These are phyloP conservation scores for Autographa gamma DNA, from an alignment of 2,888 invertebrate species.

Conservation along the genomic window DNA sequence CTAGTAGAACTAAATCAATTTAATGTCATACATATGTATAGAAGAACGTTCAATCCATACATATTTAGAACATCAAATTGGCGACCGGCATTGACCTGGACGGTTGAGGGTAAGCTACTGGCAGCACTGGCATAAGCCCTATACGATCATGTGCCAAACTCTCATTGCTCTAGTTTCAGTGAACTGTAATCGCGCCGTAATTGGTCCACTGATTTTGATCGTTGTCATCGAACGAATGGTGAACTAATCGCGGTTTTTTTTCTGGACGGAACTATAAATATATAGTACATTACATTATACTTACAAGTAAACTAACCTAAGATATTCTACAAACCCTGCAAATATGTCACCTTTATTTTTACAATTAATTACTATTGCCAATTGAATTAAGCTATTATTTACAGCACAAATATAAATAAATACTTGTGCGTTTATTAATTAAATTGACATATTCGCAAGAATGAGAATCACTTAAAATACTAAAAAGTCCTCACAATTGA, in stretches of 20 bases:
- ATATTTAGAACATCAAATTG: slow-evolving; percentile 9
- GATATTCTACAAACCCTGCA: neutral
- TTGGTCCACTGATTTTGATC: neutral
- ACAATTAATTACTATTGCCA: neutral
- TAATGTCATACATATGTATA: neutral
- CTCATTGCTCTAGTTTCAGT: slow-evolving; percentile 23
- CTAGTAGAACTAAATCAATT: neutral
- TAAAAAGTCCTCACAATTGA: too few relatives aligned
- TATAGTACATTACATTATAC: too few relatives aligned
- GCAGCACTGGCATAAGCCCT: slow-evolving; percentile 28
- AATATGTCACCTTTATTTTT: neutral
- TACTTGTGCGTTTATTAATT: neutral
- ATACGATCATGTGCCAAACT: slow-evolving; percentile 34
- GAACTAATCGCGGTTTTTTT: too few relatives aligned
- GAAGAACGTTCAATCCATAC: neutral
- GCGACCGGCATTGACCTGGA: slow-evolving; percentile 14
- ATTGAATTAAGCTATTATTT: neutral
- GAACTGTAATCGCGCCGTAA: neutral
- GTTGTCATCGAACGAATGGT: neutral
- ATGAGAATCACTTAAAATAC: neutral
- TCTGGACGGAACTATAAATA: too few relatives aligned
- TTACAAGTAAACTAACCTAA: neutral
- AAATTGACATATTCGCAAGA: neutral
- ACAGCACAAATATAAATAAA: neutral
- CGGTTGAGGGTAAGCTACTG: slow-evolving; percentile 18